phyloP scores from a whole-genome alignment of 2,113 vertebrate genomes.

The Stegastes partitus region DNA sequence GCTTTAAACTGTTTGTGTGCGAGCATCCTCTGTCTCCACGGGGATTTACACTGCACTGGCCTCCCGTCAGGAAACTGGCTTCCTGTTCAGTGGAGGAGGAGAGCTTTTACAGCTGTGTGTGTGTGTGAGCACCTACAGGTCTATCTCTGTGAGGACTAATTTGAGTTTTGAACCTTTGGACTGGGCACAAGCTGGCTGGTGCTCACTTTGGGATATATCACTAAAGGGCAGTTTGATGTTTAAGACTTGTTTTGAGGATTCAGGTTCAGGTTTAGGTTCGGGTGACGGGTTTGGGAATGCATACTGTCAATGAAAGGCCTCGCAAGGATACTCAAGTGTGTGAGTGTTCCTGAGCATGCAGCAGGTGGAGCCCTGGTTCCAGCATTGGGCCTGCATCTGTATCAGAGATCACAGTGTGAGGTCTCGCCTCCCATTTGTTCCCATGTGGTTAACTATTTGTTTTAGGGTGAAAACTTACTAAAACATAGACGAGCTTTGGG shows the following conservation, averaged over 20 bases:
- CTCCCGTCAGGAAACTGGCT: neutral
- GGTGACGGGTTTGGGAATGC: neutral
- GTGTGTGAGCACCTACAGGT: neutral
- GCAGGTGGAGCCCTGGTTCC: constrained; percentile 82
- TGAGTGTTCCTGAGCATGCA: constrained; percentile 56
- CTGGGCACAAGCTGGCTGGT: neutral
- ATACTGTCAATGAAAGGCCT: neutral
- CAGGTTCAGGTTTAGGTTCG: neutral
- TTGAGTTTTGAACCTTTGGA: neutral
- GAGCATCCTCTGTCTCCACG: neutral
- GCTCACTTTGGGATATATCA: neutral
- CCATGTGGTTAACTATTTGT: neutral
- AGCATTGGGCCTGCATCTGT: constrained; percentile 31
- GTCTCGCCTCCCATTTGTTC: neutral
- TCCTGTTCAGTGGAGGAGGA: neutral
- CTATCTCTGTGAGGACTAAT: neutral
- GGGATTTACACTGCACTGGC: neutral
- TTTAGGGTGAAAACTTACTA: too few relatives aligned
- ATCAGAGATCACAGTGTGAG: neutral
- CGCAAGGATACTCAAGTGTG: constrained; percentile 21
- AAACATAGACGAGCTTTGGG: too few relatives aligned
- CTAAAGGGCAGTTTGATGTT: neutral
- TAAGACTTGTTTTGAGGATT: neutral
- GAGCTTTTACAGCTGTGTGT: constrained; percentile 10
- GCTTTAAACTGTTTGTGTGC: neutral